Base-by-base conservation (phyloP, 2,888 invertebrate genomes). In the Perizoma flavofasciatum region DNA sequence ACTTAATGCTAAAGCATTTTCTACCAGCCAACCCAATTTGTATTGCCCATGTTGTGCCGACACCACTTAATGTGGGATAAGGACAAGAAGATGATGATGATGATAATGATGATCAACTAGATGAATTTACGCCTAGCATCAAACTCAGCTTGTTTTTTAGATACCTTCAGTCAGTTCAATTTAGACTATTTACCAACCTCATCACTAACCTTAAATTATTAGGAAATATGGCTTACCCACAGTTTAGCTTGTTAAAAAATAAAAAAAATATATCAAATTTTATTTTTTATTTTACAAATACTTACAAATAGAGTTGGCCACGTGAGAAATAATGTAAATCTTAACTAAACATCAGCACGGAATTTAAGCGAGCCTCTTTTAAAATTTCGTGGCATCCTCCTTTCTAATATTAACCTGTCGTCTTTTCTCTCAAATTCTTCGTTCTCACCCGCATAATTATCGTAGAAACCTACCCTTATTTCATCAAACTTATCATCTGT, bases 321-420 rank as follows among this genome's bases (percentile, higher is more conserved):
- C 67, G 49, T 8, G 57, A 69, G 63, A 65, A 62, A 58, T 6
- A 56, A 11, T 49, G 37, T n/a, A 33, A 49, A 43, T 45, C 56
- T 43, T 41, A 49, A 35, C 68, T 71, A 78, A 55, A 75, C 74
- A 62, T 85, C 82, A 39, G 79, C 71, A 22, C 67, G 79, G 74
- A 85, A 90, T 57, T 83, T 85, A 63, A 85, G 81, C 2, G 73
- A 66, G 0, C 88, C 86, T 67, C 87, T 74, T 47, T 74, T 76
- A 10, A 79, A 77, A 5, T 74, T 78, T 7, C 73, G 80, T 33
- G 78, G 79, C 55, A 85, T 68, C 71, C 80, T 88, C 46, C 86
- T 85, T 54, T 89, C 89, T 61, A 84, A 72, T 0, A 79, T 72
- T 51, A 89, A 63, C 65, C 89, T 85, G 43, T 72, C 72, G 9